Conservation (phyloP, 2,888 invertebrate species). For the Agrotis clavis region DNA sequence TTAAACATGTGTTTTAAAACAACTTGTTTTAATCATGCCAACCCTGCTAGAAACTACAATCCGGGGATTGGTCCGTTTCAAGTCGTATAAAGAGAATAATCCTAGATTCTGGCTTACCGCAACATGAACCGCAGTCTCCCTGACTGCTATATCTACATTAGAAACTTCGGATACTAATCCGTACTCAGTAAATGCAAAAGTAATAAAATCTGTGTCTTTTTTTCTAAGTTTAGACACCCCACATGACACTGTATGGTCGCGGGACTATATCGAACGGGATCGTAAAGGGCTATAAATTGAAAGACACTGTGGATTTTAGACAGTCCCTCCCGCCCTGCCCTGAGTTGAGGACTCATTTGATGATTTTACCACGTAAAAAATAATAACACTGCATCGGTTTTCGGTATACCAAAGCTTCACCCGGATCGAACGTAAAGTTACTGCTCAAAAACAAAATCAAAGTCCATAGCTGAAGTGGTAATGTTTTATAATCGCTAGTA, state of each 20-base stretch:
- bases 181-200: neutral
- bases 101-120: neutral
- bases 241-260: too few species aligned
- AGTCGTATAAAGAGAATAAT: slow-evolving; percentile 1
- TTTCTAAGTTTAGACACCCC: too few species aligned
- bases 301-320: too few species aligned
- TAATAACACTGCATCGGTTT: too few species aligned
- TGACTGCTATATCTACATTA: neutral
- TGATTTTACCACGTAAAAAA: too few species aligned
- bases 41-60: neutral
- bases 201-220: neutral
- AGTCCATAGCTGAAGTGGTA: slow-evolving; percentile 62
- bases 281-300: too few species aligned
- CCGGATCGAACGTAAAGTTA: slow-evolving; percentile 7
- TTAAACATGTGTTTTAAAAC: too few species aligned
- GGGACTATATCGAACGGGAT: too few species aligned
- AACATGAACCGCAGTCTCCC: neutral
- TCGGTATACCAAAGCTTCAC: neutral
- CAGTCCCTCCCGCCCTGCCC: too few species aligned
- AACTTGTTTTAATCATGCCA: too few species aligned
- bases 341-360: too few species aligned
- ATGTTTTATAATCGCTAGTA: slow-evolving; percentile 63
- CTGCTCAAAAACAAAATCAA: slow-evolving; percentile 46
- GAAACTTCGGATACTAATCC: neutral
- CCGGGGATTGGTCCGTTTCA: neutral